A percentile compares a stretch with the other conserved stretches of the same genome.
These are phyloP conservation scores for Strongylocentrotus purpuratus DNA, from an alignment of 35 echinoderm and acorn worm species.

Conservation along the genomic window DNA sequence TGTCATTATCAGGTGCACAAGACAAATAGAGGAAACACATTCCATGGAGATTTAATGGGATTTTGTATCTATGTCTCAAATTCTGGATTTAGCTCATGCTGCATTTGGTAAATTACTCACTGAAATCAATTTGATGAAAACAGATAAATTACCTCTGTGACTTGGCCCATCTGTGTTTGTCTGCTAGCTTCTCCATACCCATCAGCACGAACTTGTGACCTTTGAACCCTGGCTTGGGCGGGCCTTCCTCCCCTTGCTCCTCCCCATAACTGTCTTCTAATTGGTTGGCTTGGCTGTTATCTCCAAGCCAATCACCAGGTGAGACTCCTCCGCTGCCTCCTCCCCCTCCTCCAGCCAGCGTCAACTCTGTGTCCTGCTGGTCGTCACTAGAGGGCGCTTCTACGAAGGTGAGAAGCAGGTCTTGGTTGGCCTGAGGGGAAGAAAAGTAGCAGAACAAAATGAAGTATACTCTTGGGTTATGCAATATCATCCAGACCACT, in stretches of 20 bases:
- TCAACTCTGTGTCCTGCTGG: conserved; percentile 58
- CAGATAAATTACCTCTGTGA: conserved; percentile 76
- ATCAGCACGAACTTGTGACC: conserved; percentile 78
- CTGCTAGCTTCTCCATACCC: conserved; percentile 68
- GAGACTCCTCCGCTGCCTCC: background rate
- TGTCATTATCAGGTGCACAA: too few relatives aligned
- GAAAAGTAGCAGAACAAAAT: background rate
- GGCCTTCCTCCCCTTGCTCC: conserved; percentile 34
- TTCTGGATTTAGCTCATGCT: too few relatives aligned
- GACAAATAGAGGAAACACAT: too few relatives aligned
- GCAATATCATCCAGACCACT: too few relatives aligned
- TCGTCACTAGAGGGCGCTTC: conserved; percentile 48
- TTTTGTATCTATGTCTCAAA: too few relatives aligned
- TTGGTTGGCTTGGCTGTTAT: conserved; percentile 25
- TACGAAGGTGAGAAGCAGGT: conserved; percentile 80
- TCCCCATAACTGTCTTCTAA: background rate
- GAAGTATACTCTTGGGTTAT: too few relatives aligned
- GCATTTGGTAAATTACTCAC: too few relatives aligned
- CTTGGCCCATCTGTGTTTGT: conserved; percentile 85
- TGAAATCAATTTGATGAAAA: too few relatives aligned
- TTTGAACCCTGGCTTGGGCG: conserved; percentile 50
- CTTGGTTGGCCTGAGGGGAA: conserved; percentile 58
- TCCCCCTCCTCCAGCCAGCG: conserved; percentile 34
- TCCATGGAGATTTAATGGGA: too few relatives aligned
- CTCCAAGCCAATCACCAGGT: conserved; percentile 52